Percentiles rank a stretch among this genome's conserved stretches.
Conservation (phyloP, 2,888 invertebrate genomes). For the Taphrorychus bicolor region DNA sequence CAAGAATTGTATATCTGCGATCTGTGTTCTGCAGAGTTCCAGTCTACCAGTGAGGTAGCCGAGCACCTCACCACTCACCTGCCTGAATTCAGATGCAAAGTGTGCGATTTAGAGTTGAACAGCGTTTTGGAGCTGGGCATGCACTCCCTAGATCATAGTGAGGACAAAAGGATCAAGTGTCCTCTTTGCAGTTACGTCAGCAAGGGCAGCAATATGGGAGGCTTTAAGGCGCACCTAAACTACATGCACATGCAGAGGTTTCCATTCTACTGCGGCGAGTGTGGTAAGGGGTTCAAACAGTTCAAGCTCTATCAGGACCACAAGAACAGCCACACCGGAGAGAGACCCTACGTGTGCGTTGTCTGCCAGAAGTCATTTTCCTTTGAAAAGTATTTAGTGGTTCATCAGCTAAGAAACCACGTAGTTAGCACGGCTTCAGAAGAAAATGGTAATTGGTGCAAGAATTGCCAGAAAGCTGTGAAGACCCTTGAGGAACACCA, state of each 20-base stretch:
- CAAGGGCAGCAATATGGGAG: constrained; percentile 48
- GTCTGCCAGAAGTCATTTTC: constrained; percentile 64
- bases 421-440: constrained; percentile 49
- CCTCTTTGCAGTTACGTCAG: constrained; percentile 48
- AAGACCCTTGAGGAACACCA: constrained; percentile 54
- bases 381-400: constrained; percentile 55
- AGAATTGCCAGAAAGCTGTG: constrained; percentile 51
- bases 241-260: constrained; percentile 55
- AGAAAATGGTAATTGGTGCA: constrained; percentile 56
- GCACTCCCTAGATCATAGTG: constrained; percentile 25
- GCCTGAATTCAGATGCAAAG: constrained; percentile 11
- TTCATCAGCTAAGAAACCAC: constrained; percentile 53
- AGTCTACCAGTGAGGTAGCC: constrained; percentile 41
- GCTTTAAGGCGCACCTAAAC: constrained; percentile 53
- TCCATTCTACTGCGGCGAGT: constrained; percentile 63
- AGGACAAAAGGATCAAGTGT: constrained; percentile 31
- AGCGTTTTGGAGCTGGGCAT: constrained; percentile 36
- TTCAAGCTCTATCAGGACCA: constrained; percentile 64
- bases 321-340: constrained; percentile 63
- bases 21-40: constrained; percentile 49
- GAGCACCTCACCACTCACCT: constrained; percentile 28
- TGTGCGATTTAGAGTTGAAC: constrained; percentile 21
- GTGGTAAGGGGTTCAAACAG: constrained; percentile 65
- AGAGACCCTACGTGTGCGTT: constrained; percentile 62
- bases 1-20: constrained; percentile 50